Conservation (phyloP, 2,113 vertebrate genomes). For the Nothobranchius kuhntae region DNA sequence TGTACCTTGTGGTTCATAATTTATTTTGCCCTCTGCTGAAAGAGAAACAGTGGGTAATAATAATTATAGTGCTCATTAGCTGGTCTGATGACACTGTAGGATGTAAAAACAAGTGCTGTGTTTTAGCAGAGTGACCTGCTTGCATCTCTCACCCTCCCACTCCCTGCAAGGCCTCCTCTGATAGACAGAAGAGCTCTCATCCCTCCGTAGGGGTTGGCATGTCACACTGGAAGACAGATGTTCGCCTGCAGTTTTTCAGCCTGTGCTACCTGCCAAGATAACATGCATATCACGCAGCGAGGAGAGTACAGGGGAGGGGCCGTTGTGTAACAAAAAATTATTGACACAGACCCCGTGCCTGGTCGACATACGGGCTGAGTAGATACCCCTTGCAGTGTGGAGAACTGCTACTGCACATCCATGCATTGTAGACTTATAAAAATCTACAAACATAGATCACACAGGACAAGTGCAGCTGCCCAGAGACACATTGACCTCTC, state of each 20-base stretch:
- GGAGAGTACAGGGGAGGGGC: conserved; percentile 4
- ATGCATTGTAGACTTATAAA: background rate
- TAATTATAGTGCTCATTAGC: conserved; percentile 20
- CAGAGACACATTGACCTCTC: conserved; percentile 17
- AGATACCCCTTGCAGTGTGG: conserved; percentile 3
- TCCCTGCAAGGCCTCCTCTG: conserved; percentile 45
- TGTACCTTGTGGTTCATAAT: no score
- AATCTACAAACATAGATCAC: conserved; percentile 10
- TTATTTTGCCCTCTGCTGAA: no score
- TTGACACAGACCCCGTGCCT: conserved; percentile 20
- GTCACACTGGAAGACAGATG: conserved; percentile 68
- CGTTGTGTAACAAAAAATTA: conserved; percentile 46
- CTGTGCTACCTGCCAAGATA: conserved; percentile 47
- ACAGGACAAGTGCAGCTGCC: background rate
- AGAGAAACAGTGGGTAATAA: background rate
- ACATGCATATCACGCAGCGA: conserved; percentile 17
- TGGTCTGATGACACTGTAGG: conserved; percentile 22
- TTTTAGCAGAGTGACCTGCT: conserved; percentile 26
- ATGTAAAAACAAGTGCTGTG: conserved; percentile 24
- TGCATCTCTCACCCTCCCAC: conserved; percentile 22
- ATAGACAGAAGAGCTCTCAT: conserved; percentile 55
- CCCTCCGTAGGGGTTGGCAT: conserved; percentile 35
- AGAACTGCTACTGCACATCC: conserved; percentile 1
- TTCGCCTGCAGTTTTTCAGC: conserved; percentile 48
- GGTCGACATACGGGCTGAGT: background rate